Evolutionary conservation across 2,113 vertebrate species (phyloP).

Genomic region (Paracanthobrama guichenoti): DNA sequence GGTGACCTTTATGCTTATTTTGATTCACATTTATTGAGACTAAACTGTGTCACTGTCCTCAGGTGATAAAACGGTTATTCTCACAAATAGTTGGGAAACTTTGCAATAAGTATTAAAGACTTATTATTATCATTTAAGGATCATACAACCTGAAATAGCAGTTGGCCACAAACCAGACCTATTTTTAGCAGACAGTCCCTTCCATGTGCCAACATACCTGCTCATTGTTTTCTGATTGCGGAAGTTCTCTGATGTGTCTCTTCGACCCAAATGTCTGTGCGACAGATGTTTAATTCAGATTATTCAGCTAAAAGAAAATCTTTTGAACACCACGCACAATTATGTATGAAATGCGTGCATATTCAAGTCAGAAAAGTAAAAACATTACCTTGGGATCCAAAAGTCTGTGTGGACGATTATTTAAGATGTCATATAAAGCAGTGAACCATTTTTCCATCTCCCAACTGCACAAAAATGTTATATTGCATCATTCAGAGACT

Average conservation of each 20-base stretch:
- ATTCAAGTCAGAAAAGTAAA: background rate
- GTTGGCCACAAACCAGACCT: background rate
- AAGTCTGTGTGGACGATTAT: constrained; percentile 40
- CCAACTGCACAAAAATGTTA: constrained; percentile 30
- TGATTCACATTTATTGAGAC: background rate
- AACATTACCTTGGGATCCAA: constrained; percentile 29
- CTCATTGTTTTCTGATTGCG: background rate
- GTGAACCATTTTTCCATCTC: constrained; percentile 39
- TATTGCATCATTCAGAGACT: background rate
- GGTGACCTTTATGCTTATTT: too few species aligned
- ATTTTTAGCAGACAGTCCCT: background rate
- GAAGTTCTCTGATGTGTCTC: constrained; percentile 15
- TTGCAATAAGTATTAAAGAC: background rate
- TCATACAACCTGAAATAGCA: background rate
- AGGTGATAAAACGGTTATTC: background rate
- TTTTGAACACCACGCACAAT: background rate
- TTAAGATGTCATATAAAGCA: constrained; percentile 25
- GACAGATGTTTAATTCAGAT: background rate
- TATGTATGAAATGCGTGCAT: background rate
- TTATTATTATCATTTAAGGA: background rate
- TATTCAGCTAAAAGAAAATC: background rate
- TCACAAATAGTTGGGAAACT: background rate
- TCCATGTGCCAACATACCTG: constrained; percentile 4
- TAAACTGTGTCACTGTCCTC: background rate
- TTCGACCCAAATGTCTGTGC: constrained; percentile 3